phyloP scores from a whole-genome alignment of 2,113 vertebrate species.

The Chaetodon auriga region DNA sequence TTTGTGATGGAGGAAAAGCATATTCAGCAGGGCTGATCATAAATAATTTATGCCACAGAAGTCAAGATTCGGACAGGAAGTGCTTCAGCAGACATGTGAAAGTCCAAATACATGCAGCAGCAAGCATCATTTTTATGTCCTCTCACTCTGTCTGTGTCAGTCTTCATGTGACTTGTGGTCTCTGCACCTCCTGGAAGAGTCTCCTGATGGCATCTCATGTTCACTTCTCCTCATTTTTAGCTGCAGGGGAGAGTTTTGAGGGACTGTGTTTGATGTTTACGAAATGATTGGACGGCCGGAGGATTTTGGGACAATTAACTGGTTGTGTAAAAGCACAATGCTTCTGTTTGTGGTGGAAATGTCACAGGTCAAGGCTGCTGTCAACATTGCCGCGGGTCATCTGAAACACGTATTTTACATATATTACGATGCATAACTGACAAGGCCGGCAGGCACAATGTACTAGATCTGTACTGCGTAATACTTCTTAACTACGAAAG shows the following conservation, averaged over 20 bases:
- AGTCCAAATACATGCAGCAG: not conserved
- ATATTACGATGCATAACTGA: constrained; percentile 63
- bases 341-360: constrained; percentile 57
- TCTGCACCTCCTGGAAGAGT: not conserved
- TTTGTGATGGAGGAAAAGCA: not conserved
- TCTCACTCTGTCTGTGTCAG: not conserved
- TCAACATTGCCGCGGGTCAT: constrained; percentile 43
- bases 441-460: not conserved
- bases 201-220: not conserved
- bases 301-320: constrained; percentile 11
- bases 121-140: not conserved
- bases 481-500: not conserved
- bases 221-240: not conserved
- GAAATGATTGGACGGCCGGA: not conserved
- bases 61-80: not conserved
- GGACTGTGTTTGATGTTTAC: not conserved
- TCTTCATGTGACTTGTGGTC: no score
- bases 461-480: not conserved
- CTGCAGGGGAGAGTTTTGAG: not conserved
- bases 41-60: not conserved
- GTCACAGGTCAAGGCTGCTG: constrained; percentile 32
- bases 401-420: constrained; percentile 60
- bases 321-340: constrained; percentile 47
- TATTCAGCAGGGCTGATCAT: not conserved
- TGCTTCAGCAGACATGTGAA: not conserved